Evolutionary conservation across 2,113 vertebrate genomes (phyloP).

Genomic region (Mesoclemmys tuberculata): DNA sequence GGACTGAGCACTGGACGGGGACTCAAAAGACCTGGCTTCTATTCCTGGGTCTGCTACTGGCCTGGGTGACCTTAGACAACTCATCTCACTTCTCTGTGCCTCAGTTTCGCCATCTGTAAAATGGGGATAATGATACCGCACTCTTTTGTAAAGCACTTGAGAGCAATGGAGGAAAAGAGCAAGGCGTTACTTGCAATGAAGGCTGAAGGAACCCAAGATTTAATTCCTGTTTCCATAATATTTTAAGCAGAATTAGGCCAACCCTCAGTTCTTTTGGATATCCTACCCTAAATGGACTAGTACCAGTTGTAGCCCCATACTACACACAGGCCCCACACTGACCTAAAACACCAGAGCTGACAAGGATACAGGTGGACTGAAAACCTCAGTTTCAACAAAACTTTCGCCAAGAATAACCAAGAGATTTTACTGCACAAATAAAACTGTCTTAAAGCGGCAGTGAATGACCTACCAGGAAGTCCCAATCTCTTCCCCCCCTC

Average conservation of each 20-base stretch:
- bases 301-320: background rate
- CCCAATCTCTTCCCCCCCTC: background rate
- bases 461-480: background rate
- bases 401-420: slow-evolving; percentile 65
- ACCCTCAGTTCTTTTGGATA: background rate
- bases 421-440: slow-evolving; percentile 70
- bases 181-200: background rate
- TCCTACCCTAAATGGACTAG: background rate
- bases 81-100: background rate
- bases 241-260: background rate
- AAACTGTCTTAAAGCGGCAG: slow-evolving; percentile 56
- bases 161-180: background rate
- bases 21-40: background rate
- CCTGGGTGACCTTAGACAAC: background rate
- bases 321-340: background rate
- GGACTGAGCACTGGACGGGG: background rate
- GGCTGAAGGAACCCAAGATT: background rate
- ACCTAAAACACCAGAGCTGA: background rate
- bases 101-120: background rate
- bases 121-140: background rate
- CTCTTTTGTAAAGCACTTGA: background rate
- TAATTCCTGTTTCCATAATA: background rate
- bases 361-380: background rate
- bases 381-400: slow-evolving; percentile 53
- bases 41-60: background rate